Conservation (phyloP, 2,888 invertebrate genomes). For the Tinea trinotella region DNA sequence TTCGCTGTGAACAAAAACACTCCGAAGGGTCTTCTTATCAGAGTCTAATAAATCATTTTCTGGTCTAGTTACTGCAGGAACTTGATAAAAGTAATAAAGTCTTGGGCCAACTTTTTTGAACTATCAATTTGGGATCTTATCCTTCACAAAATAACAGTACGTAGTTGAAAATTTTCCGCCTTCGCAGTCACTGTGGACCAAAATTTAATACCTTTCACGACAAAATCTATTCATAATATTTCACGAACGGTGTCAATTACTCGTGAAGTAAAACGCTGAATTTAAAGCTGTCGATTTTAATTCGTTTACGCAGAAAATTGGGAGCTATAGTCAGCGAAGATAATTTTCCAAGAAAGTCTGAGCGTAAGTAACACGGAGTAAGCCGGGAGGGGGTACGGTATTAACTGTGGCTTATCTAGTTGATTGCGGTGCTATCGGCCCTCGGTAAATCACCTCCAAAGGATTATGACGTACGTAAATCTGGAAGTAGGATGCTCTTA, state of each 20-base stretch:
- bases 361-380: constrained; percentile 8
- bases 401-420: constrained; percentile 36
- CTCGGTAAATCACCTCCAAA: constrained; percentile 30
- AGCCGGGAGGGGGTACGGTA: background rate
- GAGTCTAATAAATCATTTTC: constrained; percentile 43
- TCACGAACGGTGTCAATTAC: background rate
- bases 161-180: constrained; percentile 14
- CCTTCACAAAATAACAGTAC: background rate
- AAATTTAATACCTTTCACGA: background rate
- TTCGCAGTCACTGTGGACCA: background rate
- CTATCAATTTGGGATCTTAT: constrained; percentile 23
- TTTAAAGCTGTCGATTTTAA: background rate
- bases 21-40: constrained; percentile 35
- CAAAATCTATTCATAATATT: background rate
- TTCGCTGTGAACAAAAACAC: constrained; percentile 23
- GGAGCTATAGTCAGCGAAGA: background rate
- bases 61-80: constrained; percentile 29
- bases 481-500: constrained; percentile 21
- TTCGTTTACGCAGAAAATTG: background rate
- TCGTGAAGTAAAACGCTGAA: background rate
- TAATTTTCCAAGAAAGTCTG: background rate
- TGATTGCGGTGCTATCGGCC: constrained; percentile 41
- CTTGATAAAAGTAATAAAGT: constrained; percentile 33
- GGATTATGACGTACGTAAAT: constrained; percentile 31
- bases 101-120: constrained; percentile 22